Percentiles rank a stretch among this genome's conserved stretches.
Evolutionary conservation across 2,113 vertebrate species (phyloP).

Genomic region (Chaetodon auriga): DNA sequence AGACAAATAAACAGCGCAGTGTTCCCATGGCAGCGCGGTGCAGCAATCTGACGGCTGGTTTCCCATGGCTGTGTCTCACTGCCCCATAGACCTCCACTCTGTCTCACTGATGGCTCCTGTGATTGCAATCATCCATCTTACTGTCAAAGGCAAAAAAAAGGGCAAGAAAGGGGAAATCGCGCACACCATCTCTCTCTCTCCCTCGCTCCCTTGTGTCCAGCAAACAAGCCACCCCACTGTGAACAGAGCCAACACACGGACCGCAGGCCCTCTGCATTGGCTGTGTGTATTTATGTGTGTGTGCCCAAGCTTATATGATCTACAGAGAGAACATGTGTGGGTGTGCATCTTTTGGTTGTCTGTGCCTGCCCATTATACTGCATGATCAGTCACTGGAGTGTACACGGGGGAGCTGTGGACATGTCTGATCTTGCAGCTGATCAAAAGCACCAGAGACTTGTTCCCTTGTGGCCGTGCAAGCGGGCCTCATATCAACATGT

Average conservation of each 20-base stretch:
- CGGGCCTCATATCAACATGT: conserved; percentile 81
- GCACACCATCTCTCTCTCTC: conserved; percentile 67
- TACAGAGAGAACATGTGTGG: conserved; percentile 71
- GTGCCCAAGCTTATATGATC: conserved; percentile 54
- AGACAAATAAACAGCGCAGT: conserved; percentile 77
- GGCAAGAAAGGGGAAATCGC: conserved; percentile 78
- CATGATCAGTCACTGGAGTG: conserved; percentile 81
- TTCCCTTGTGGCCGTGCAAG: conserved; percentile 74
- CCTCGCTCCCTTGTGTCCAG: conserved; percentile 76
- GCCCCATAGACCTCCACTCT: conserved; percentile 82
- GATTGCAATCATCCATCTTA: conserved; percentile 88
- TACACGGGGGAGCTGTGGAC: conserved; percentile 71
- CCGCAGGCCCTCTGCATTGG: conserved; percentile 47
- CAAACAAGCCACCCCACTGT: conserved; percentile 80
- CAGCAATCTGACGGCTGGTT: conserved; percentile 85
- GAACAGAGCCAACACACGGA: conserved; percentile 64
- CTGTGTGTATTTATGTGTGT: conserved; percentile 17
- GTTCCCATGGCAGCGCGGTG: conserved; percentile 81
- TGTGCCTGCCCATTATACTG: conserved; percentile 75
- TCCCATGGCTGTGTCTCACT: conserved; percentile 83
- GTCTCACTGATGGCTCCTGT: conserved; percentile 85
- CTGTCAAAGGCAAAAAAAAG: conserved; percentile 80
- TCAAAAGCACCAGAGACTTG: conserved; percentile 81
- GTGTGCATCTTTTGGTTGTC: conserved; percentile 72
- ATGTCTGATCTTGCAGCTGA: conserved; percentile 84